A percentile compares a stretch with the other conserved stretches of the same genome.
Evolutionary conservation across 2,888 invertebrate species (phyloP).

Genomic region (Cyrtodaria siliqua): DNA sequence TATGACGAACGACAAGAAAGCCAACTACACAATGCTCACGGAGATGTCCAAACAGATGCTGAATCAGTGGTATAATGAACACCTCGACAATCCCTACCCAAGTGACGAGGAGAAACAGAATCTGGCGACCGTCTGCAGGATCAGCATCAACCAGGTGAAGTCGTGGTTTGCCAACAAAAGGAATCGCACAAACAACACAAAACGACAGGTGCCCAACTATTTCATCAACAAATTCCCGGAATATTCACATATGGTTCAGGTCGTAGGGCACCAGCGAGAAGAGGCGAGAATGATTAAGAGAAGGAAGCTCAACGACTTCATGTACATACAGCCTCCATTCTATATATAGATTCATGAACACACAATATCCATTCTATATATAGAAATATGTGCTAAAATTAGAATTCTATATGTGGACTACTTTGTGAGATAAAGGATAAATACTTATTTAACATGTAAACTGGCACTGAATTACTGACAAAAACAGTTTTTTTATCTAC

Average conservation of each 20-base stretch:
- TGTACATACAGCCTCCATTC: conserved; percentile 62
- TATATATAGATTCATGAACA: conserved; percentile 51
- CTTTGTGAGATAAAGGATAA: too few relatives aligned
- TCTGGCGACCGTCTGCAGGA: conserved; percentile 69
- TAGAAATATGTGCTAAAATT: too few relatives aligned
- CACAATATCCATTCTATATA: too few relatives aligned
- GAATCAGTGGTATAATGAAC: conserved; percentile 73
- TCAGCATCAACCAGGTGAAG: conserved; percentile 74
- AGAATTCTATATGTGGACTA: too few relatives aligned
- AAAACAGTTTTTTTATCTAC: too few relatives aligned
- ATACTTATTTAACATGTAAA: too few relatives aligned
- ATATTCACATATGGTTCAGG: conserved; percentile 69
- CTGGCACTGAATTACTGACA: too few relatives aligned
- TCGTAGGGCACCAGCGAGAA: conserved; percentile 70
- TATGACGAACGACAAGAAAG: conserved; percentile 42
- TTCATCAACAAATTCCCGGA: conserved; percentile 76
- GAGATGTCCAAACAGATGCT: conserved; percentile 66
- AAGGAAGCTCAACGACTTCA: conserved; percentile 50
- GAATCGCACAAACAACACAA: conserved; percentile 78
- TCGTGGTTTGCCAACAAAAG: conserved; percentile 82
- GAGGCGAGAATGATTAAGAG: conserved; percentile 55
- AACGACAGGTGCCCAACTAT: conserved; percentile 76
- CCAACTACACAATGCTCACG: conserved; percentile 65
- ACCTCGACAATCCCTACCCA: conserved; percentile 76
- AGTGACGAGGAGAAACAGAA: conserved; percentile 73